Evolutionary conservation across 2,888 invertebrate species (phyloP), one percentile per base, ranked within the genome.

Genomic region (Limnephilus lunatus): DNA sequence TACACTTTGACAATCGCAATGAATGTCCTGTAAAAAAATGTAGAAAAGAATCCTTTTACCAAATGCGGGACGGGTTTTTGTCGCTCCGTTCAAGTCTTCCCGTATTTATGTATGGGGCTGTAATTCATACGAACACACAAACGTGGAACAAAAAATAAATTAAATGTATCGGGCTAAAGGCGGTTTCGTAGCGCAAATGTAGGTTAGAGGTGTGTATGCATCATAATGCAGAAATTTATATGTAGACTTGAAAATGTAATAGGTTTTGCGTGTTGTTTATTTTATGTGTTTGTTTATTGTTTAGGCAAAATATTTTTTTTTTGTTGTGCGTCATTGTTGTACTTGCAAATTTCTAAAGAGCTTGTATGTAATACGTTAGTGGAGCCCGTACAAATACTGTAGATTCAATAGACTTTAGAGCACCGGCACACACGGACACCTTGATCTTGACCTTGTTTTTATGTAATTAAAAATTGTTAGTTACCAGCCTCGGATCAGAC

Each of bases 41-140:
- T 44, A 25, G 85, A 35, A 39, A 35, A 39, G 39, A 85, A 85
- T 85, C 85, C 85, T 85, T 85, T 85, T 85, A 85, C 35, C 32
- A 85, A 39, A 85, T 39, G n/a, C 44, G 30, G 85, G 85, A 85
- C 44, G 85, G 44, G 35, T 85, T 85, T 85, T 85, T 85, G 85
- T 85, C 85, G 85, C 85, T 85, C 39, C 39, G n/a, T 85, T n/a
- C 85, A 44, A 44, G 85, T 83, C 32, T 32, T 83, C 35, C 32
- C 83, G 32, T 83, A 83, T 83, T 83, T 83, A 83, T 83, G 32
- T 83, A 32, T 83, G 30, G 53, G 25, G 7, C 53, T 68, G 53
- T 68, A 68, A 68, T 68, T 68, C 53, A 68, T 68, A 68, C 53
- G 53, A 68, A 68, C 53, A 68, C 53, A 68, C 53, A 68, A 25